Conservation (phyloP, 2,888 invertebrate genomes). For the Ctena decussata region DNA sequence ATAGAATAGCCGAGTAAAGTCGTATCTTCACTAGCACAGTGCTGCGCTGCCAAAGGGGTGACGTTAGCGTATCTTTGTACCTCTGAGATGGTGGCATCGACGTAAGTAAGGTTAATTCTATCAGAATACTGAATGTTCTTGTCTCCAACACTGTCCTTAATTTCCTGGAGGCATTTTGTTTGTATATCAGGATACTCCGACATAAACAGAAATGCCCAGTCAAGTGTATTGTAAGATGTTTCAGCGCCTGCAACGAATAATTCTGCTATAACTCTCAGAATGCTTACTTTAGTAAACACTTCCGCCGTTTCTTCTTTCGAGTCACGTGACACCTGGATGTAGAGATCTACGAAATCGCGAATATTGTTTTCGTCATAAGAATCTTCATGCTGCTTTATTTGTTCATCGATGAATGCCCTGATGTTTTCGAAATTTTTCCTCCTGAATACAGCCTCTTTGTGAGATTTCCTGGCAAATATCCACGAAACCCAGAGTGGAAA, state of each 20-base stretch:
- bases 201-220: conserved; percentile 68
- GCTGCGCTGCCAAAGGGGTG: not conserved
- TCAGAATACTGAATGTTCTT: conserved; percentile 29
- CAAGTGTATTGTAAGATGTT: conserved; percentile 64
- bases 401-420: not conserved
- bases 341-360: conserved; percentile 49
- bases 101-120: conserved; percentile 50
- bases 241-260: conserved; percentile 70
- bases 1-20: not conserved
- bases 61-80: conserved; percentile 40
- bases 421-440: not conserved
- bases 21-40: not conserved
- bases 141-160: conserved; percentile 34
- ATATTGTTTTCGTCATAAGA: conserved; percentile 67
- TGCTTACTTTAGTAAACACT: conserved; percentile 13
- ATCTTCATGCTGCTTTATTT: conserved; percentile 59
- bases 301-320: not conserved
- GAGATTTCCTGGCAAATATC: not conserved
- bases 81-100: conserved; percentile 59
- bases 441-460: not conserved
- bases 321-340: not conserved
- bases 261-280: conserved; percentile 57
- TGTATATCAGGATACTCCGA: conserved; percentile 66
- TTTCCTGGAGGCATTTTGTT: conserved; percentile 53
- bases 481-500: not conserved